Evolutionary conservation across 2,797 vertebrate genomes (phyloP), one percentile per base, ranked within the genome.

Genomic region (Vireo griseus): DNA sequence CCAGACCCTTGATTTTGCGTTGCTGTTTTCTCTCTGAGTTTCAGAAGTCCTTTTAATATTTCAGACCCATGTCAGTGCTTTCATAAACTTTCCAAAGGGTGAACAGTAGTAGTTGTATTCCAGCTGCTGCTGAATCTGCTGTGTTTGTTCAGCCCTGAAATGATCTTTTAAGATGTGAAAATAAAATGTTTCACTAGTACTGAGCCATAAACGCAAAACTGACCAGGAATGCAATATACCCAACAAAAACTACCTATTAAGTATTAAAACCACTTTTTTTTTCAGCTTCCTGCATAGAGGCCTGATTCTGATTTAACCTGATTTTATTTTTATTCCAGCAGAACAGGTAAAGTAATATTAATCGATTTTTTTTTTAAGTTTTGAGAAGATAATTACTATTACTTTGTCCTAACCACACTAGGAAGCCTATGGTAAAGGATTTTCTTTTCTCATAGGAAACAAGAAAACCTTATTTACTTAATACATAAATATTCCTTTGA

Each of bases 91-190:
- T 97, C 96, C 94, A 95, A 93, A 95, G 89, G 85, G 88, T 96
- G 95, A 97, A 96, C 94, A 96, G 96, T 95, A 92, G 94, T 95
- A 93, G 92, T 20, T 92, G 92, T 94, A 96, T 96, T 97, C 96
- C 95, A 97, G 94, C 96, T 97, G 96, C 66, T 94, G 88, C 95
- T 94, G 94, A 96, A 95, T 96, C 88, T 93, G 80, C 92, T 96
- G 94, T 97, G 96, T 97, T 96, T 97, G 95, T 95, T 97, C 96
- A 97, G 94, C 92, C 96, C 94, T 97, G 96, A 97, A 97, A 97
- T 97, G 94, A 97, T 97, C 94, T 97, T 96, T 96, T 94, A 97
- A 97, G 95, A 97, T 95, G 95, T 96, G 95, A 97, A 97, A 97
- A 96, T 97, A 96, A 95, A 96, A 96, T 95, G 92, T 95, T 95